Conservation (phyloP, 2,888 invertebrate species). For the Lasioglossum figueresi region DNA sequence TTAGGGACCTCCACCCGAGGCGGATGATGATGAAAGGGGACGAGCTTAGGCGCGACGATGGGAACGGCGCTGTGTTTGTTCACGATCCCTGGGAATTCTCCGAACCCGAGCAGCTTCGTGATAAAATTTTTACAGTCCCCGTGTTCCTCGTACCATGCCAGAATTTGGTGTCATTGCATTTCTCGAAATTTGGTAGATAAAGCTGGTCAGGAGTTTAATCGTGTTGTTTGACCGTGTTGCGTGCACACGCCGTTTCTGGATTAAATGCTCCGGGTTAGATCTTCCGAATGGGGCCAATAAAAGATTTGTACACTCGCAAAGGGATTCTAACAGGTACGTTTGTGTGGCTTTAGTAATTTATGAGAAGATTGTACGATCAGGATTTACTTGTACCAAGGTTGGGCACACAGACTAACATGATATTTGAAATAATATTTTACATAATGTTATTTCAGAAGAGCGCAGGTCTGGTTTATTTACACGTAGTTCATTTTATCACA, state of each 20-base stretch:
- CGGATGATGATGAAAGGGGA: conserved; percentile 30
- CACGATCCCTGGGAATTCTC: conserved; percentile 26
- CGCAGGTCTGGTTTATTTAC: too few species aligned
- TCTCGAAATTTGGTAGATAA: background rate
- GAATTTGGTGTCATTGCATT: background rate
- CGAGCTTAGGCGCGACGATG: background rate
- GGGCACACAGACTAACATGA: too few species aligned
- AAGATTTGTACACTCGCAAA: background rate
- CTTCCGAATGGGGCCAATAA: background rate
- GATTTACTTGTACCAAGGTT: too few species aligned
- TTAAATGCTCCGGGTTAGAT: background rate
- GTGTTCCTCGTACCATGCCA: background rate
- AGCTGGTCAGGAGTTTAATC: background rate
- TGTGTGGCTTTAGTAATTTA: too few species aligned
- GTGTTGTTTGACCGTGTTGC: background rate
- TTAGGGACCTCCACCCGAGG: conserved; percentile 13
- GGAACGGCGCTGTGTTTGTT: conserved; percentile 26
- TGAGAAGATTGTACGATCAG: too few species aligned
- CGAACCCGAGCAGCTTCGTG: conserved; percentile 18
- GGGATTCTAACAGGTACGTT: background rate
- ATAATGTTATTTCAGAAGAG: too few species aligned
- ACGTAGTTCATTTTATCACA: background rate
- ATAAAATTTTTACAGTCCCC: conserved; percentile 21
- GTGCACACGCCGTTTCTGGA: background rate
- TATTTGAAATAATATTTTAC: too few species aligned